Base-by-base conservation (phyloP, 1,140 invertebrate genomes). In the Calliopsis andreniformis region DNA sequence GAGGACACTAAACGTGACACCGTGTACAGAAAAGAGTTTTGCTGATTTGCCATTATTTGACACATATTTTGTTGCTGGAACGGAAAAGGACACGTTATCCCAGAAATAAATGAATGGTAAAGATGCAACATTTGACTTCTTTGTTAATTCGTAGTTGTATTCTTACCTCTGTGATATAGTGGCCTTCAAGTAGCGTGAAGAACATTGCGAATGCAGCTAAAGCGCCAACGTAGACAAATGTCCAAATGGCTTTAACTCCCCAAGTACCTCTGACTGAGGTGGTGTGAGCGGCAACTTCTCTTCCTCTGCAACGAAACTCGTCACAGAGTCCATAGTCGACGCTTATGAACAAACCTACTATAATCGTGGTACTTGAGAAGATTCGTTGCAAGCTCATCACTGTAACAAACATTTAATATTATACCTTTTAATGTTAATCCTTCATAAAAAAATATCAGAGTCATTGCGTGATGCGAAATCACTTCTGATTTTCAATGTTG, bases 241-340 rank as follows among this genome's bases (percentile, higher is more conserved):
- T 93, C 94, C 94, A 94, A 42, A 93, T 87, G 3, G 92, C 90
- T 84, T 93, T 92, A 10, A 90, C 89, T 51, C 93, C 90, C 93
- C 93, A 94, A 16, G 88, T 79, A 42, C 91, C 92, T 84, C 88
- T 91, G 71, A 90, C 49, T 18, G 79, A 62, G 53, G 87, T 75
- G n/a, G 84, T 78, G 66, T 89, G 89, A 39, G 86, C 92, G 2
- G 89, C 89, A 43, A 90, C 87, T 69, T 91, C 89, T 63, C 91
- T 89, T 58, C 94, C 94, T 61, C 93, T 89, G 79, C 94, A 94
- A 45, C 93, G 91, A 87, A 94, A 94, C 82, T 94, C 92, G 85
- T 94, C 93, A 79, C 94, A 94, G 23, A 94, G 87, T 35, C 93
- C 93, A 80, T 94, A 94, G 86, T 94, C 94, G 12, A 94, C 93